Evolutionary conservation across 2,113 vertebrate genomes (phyloP), one percentile per base, ranked within the genome.

Genomic region (Eublepharis macularius): DNA sequence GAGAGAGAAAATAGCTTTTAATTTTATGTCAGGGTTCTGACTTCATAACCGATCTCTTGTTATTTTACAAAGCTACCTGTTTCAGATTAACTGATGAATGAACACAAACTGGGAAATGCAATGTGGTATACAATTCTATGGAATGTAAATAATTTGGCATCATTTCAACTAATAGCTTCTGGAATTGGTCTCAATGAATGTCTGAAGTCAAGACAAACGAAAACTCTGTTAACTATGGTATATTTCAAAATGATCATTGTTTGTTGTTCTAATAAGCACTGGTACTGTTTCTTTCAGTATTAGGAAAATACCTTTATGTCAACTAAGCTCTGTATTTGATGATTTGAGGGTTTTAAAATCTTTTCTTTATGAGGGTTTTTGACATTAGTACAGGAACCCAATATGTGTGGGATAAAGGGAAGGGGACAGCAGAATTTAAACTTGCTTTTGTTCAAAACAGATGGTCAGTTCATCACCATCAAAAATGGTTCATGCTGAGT

Each of bases 161-260:
- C 81, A 73, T 83, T 88, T 90, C 43, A 80, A 89, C 43, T 91
- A 93, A 43, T n/a, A 69, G 32, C 80, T 89, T 72, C 34, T 82
- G 54, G 39, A 83, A 16, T 19, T 84, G 49, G 68, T 75, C 78
- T 77, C 32, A 88, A 86, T 77, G 43, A 88, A 76, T 45, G 16
- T 34, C 26, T 82, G 49, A 13, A 26, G 80, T 75, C 81, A 11
- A 81, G 84, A 89, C 75, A 81, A 26, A 83, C 10, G 2, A 78
- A 82, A 90, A 49, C 19, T 88, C 80, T 87, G 74, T 80, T 75
- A 88, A 63, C 1, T 79, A 57, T 69, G 2, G 17, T 3, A 14
- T 76, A 60, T 43, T 78, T 88, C 76, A 78, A 90, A 93, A 4
- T 39, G 81, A 3, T 6, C n/a, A 6, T 83, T 87, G 2, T 89